Base-by-base conservation (phyloP, 2,113 vertebrate genomes). In the Motacilla alba region DNA sequence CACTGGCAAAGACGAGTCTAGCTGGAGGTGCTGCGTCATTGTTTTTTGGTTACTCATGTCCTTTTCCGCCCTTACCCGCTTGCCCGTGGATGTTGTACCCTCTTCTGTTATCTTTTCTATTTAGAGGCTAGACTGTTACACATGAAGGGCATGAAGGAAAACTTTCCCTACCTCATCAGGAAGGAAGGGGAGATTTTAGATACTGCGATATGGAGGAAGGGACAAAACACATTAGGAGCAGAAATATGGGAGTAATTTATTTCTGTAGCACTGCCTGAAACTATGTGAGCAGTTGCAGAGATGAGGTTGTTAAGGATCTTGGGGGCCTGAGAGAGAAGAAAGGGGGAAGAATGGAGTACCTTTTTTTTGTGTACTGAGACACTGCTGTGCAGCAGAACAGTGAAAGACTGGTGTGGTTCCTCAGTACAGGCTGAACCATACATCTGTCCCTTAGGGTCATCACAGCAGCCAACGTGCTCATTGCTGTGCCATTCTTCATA, bases 181-280 rank as follows among this genome's bases (percentile, higher is more conserved):
- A 89, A 90, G 76, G 49, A 70, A 86, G n/a, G 31, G 41, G 60
- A 94, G 72, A 80, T 87, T 89, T 91, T 88, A 93, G 83, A 69
- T 93, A 77, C 4, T 44, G 20, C 14, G 22, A 87, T n/a, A 24
- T 79, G 44, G 6, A 41, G 64, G 50, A 74, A 31, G 21, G 37
- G 11, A 52, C 31, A 12, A 0, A 7, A 53, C 8, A 21, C 1
- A 3, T 33, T 35, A 70, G 76, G 43, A n/a, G 16, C 55, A 77
- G 72, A 55, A 88, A 43, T 9, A 69, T 13, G 13, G n/a, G n/a
- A 69, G 6, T 49, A 31, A 20, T 62, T 85, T 41, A 49, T 66
- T 82, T 47, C 58, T 76, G 7, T 50, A 62, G 37, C 41, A 73
- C 28, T 43, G 43, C 22, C 58, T 88, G 49, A 62, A 64, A 50